These are phyloP conservation scores for Anoura caudifer DNA, from an alignment of 2,113 vertebrate genomes.

Conservation along the genomic window DNA sequence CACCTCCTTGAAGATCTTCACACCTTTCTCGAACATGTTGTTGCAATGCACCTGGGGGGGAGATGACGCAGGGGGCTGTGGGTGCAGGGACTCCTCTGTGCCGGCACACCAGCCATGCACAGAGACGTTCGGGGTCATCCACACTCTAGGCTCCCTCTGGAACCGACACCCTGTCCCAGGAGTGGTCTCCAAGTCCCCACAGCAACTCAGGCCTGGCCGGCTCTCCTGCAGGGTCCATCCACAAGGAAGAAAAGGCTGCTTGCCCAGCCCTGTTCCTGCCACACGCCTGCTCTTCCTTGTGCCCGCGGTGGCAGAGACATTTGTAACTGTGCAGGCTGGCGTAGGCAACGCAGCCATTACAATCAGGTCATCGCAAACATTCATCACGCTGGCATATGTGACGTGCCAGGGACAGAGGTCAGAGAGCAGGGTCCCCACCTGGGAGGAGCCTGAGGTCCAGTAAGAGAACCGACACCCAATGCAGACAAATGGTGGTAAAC, in stretches of 20 bases:
- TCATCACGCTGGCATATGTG: rapidly evolving
- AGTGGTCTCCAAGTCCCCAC: too few relatives aligned
- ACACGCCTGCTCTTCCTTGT: not conserved
- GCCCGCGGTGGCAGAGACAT: not conserved
- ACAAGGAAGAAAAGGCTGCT: not conserved
- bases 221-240: too few relatives aligned
- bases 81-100: too few relatives aligned
- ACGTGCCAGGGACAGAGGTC: not conserved
- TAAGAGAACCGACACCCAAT: not conserved
- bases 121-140: rapidly evolving
- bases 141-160: not conserved
- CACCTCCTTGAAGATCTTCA: constrained; percentile 94
- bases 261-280: not conserved
- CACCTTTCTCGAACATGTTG: constrained; percentile 94
- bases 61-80: not conserved
- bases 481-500: not conserved
- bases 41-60: constrained; percentile 92
- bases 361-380: not conserved
- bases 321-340: not conserved
- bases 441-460: not conserved
- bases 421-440: not conserved
- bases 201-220: too few relatives aligned
- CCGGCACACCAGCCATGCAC: not conserved
- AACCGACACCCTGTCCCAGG: not conserved
- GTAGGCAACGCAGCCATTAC: not conserved